phyloP scores from a whole-genome alignment of 2,797 vertebrate genomes.

The Pseudotriccus pelzelni region DNA sequence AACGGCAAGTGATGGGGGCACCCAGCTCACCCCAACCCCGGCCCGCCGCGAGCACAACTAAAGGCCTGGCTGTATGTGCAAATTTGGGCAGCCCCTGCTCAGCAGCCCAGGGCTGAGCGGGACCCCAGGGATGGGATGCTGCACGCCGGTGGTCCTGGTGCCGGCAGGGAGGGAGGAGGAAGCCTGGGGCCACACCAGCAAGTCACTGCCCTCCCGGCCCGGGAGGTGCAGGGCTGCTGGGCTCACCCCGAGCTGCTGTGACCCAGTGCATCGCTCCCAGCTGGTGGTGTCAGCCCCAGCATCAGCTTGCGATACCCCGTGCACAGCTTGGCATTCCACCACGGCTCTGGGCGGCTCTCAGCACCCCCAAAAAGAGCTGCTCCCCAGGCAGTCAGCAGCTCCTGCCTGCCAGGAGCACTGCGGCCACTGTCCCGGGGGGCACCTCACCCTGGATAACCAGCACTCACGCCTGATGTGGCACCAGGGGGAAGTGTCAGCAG shows the following conservation, averaged over 20 bases:
- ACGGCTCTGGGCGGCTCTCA: fast-evolving
- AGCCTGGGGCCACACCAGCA: neutral
- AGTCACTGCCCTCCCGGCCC: neutral
- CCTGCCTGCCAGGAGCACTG: neutral
- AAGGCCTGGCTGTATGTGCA: neutral
- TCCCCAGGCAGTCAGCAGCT: neutral
- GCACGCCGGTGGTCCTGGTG: fast-evolving
- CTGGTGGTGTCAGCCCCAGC: fast-evolving
- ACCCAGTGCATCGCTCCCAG: neutral
- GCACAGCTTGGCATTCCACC: neutral
- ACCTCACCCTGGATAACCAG: neutral
- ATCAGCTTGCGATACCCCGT: neutral
- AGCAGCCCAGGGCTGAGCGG: neutral
- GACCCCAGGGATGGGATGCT: neutral
- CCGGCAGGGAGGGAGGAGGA: neutral
- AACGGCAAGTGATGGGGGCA: neutral
- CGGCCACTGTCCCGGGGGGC: neutral
- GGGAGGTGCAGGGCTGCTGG: neutral
- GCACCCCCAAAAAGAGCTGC: neutral
- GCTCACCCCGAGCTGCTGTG: neutral
- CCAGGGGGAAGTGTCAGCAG: neutral
- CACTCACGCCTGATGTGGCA: neutral
- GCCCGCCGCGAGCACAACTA: neutral
- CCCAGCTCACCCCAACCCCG: neutral
- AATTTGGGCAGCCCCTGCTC: neutral